phyloP scores from a whole-genome alignment of 2,113 vertebrate genomes.

The Machaerirhynchus nigripectus region DNA sequence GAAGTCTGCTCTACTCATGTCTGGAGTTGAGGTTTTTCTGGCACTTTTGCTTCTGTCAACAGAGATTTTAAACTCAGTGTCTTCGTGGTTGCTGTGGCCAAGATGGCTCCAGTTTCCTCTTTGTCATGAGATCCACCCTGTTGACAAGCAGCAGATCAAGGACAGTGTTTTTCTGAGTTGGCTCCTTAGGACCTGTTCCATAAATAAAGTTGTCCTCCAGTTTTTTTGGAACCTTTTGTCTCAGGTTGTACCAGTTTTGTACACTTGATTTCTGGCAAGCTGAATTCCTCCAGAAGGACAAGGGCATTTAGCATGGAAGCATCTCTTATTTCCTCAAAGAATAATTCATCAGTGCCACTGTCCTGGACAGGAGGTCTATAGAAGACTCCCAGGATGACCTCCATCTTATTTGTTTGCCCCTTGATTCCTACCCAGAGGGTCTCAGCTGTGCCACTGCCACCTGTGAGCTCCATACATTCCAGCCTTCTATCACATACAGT shows the following conservation, averaged over 20 bases:
- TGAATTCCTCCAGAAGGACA: neutral
- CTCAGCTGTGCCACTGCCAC: neutral
- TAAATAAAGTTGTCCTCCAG: neutral
- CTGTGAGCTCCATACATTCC: neutral
- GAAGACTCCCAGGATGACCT: neutral
- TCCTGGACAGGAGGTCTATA: neutral
- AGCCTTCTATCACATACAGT: neutral
- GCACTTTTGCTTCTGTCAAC: neutral
- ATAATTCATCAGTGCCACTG: neutral
- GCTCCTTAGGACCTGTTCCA: neutral
- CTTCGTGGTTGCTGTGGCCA: neutral
- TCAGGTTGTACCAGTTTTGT: neutral
- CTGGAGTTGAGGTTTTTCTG: neutral
- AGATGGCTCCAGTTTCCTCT: neutral
- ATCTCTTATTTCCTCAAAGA: neutral
- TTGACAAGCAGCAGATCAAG: neutral
- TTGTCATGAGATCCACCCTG: neutral
- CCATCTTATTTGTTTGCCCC: neutral
- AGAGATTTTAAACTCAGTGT: neutral
- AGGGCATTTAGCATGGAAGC: neutral
- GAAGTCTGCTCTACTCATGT: neutral
- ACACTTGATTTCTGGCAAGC: neutral
- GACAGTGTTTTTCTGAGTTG: neutral
- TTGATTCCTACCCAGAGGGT: neutral
- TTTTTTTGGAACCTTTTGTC: neutral